Base-by-base conservation (phyloP, 2,888 invertebrate genomes). In the Ormyrus pomaceus region DNA sequence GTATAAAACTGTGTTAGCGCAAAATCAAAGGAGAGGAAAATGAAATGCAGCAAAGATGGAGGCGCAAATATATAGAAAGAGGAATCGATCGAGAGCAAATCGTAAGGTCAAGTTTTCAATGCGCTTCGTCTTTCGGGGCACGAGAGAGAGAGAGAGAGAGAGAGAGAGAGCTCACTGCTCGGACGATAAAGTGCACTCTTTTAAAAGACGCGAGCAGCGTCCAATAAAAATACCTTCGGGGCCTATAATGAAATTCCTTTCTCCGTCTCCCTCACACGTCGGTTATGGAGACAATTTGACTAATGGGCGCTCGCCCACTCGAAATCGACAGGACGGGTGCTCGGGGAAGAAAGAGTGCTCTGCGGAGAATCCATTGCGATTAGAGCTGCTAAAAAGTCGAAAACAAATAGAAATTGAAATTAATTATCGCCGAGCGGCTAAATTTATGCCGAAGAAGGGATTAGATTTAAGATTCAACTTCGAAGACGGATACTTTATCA, bases 61-160 rank as follows among this genome's bases (percentile, higher is more conserved):
- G 34, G 11, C 19, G 19, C 19, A 56, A 46, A 74, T 10, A 58
- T 10, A 58, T 34, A 50, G 45, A 56, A 46, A 65, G 55, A 46
- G 59, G 8, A 46, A 46, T n/a, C 34, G 53, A 34, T 10, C 3
- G 19, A 59, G 13, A 50, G 56, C 10, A 34, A 62, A 72, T 72
- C 46, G 48, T 53, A 76, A 80, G 68, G 80, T 80, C 80, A 80
- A 80, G 76, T 76, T 80, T 80, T 76, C 76, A 76, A 80, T 72
- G 76, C 45, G 66, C 65, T 45, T 58, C 62, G 62, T 74, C 66
- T 79, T 62, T 65, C 62, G 69, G 61, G 5, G 53, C 8, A 34
- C 77, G 45, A 59, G 56, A 48, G 51, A 48, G 34, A 19, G 19
- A 19, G 0, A 19, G 19, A 19, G 19, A 19, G 19, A 19, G 19